Evolutionary conservation across 37 sponge, comb jelly and placozoan genomes (phyloP).

Genomic region (Halichondria panicea): DNA sequence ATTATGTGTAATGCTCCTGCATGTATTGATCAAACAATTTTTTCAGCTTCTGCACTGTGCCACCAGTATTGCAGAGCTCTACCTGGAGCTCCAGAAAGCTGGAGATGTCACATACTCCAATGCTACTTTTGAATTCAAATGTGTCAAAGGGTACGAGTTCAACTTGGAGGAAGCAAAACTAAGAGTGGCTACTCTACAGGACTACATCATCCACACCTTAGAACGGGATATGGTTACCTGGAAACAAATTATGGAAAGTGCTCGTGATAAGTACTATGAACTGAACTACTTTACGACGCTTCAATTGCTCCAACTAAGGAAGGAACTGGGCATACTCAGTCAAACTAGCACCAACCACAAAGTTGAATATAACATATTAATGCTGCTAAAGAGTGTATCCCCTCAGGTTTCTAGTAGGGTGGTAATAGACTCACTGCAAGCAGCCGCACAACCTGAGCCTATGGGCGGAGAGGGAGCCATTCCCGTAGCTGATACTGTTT

Average conservation of each 20-base stretch:
- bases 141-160: too few relatives aligned
- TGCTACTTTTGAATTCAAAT: conserved; percentile 22
- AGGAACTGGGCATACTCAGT: conserved; percentile 36
- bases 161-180: too few relatives aligned
- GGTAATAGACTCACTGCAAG: not conserved
- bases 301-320: conserved; percentile 54
- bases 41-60: conserved; percentile 45
- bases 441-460: not conserved
- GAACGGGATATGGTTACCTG: conserved; percentile 39
- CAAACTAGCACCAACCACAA: not conserved
- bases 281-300: conserved; percentile 74
- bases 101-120: conserved; percentile 49
- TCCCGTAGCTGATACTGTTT: not conserved
- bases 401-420: conserved; percentile 1
- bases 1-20: not conserved
- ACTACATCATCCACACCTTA: conserved; percentile 41
- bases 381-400: conserved; percentile 49
- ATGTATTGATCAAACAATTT: not conserved
- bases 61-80: conserved; percentile 43
- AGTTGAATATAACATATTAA: conserved; percentile 4
- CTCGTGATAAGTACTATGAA: conserved; percentile 45
- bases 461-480: not conserved
- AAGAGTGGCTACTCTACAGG: conserved; percentile 18
- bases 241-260: conserved; percentile 12
- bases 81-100: conserved; percentile 41